Percentiles rank a stretch among this genome's conserved stretches.
phyloP scores from a whole-genome alignment of 2,888 invertebrate species.

The Dastarcus helophoroides region DNA sequence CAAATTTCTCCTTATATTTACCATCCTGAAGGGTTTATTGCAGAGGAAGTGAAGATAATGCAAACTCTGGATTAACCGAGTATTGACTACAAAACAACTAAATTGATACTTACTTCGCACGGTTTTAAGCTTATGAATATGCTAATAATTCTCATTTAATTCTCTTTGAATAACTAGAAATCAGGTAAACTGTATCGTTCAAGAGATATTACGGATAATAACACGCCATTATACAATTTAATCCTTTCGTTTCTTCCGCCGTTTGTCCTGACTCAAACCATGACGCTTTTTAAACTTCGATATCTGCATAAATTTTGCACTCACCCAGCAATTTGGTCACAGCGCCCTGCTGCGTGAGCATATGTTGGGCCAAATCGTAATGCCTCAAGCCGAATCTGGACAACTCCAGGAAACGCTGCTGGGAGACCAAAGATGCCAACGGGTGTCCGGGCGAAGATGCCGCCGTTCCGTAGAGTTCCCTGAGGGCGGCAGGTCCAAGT shows the following conservation, averaged over 20 bases:
- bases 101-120: too few relatives aligned
- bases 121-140: too few relatives aligned
- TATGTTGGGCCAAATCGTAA: conserved; percentile 83
- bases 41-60: too few relatives aligned
- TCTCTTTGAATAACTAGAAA: conserved; percentile 10
- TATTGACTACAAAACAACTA: too few relatives aligned
- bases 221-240: conserved; percentile 27
- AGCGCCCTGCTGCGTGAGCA: conserved; percentile 83
- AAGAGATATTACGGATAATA: conserved; percentile 34
- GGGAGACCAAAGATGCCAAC: conserved; percentile 60
- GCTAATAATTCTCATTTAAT: conserved; percentile 10
- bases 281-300: conserved; percentile 24
- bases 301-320: conserved; percentile 23
- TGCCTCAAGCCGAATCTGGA: conserved; percentile 73
- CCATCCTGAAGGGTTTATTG: too few relatives aligned
- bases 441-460: conserved; percentile 45
- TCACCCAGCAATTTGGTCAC: conserved; percentile 83
- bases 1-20: too few relatives aligned
- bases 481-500: conserved; percentile 34
- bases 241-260: conserved; percentile 32
- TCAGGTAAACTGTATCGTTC: conserved; percentile 15
- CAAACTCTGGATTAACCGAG: too few relatives aligned
- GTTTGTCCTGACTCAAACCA: conserved; percentile 34
- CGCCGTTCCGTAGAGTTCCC: conserved; percentile 33
- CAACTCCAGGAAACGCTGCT: conserved; percentile 69